Percentiles rank a stretch among this genome's conserved stretches.
Conservation (phyloP, 2,797 vertebrate genomes). For the Coregonus suidteri region DNA sequence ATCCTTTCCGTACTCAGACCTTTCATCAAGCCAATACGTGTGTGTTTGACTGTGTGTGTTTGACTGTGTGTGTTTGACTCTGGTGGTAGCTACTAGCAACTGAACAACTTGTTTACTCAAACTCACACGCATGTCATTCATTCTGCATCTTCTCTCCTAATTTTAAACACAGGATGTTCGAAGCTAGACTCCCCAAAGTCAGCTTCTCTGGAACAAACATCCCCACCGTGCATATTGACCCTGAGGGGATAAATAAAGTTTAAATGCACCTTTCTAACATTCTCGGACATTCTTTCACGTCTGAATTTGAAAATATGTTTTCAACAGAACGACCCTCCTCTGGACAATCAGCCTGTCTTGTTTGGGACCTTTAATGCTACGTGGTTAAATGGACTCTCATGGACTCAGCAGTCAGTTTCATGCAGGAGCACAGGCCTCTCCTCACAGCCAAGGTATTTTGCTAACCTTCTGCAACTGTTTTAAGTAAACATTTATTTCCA, state of each 20-base stretch:
- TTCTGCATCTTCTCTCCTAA: neutral
- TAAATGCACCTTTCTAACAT: too few relatives aligned
- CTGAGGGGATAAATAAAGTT: too few relatives aligned
- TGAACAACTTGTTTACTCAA: neutral
- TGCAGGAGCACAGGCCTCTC: constrained; percentile 47
- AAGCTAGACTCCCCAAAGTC: neutral
- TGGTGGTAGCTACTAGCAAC: too few relatives aligned
- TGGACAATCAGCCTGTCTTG: constrained; percentile 56
- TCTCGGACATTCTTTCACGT: too few relatives aligned
- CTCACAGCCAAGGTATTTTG: constrained; percentile 61
- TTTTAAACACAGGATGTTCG: neutral
- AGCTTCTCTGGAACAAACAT: neutral
- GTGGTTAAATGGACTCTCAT: constrained; percentile 49
- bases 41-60: too few relatives aligned
- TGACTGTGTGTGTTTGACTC: too few relatives aligned
- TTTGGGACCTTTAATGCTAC: constrained; percentile 10
- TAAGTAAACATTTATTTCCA: constrained; percentile 69
- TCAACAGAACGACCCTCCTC: constrained; percentile 39
- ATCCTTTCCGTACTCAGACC: neutral
- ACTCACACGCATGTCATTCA: neutral
- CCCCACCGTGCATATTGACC: too few relatives aligned
- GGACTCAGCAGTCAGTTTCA: constrained; percentile 30
- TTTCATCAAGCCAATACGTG: neutral
- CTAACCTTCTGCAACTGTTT: constrained; percentile 66
- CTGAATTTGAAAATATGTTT: constrained; percentile 20